Percentiles rank a stretch among this genome's conserved stretches.
Conservation (phyloP, 2,888 invertebrate genomes). For the Portevinia maculata region DNA sequence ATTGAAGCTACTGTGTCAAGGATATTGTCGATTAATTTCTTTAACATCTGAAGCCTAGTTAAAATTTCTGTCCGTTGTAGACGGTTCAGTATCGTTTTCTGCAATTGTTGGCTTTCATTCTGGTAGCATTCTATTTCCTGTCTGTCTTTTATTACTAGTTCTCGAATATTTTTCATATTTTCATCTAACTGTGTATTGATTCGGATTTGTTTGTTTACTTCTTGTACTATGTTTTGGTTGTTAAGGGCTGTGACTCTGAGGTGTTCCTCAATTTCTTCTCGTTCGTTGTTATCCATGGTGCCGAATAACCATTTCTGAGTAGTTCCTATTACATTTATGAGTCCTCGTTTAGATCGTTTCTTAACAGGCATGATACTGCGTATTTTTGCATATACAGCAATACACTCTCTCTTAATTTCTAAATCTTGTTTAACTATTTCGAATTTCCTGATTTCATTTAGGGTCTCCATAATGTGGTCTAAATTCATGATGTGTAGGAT, state of each 20-base stretch:
- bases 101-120: slow-evolving; percentile 19
- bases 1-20: slow-evolving; percentile 23
- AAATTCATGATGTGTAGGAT: slow-evolving; percentile 13
- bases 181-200: slow-evolving; percentile 13
- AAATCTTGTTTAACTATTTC: slow-evolving; percentile 17
- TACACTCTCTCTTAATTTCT: slow-evolving; percentile 23
- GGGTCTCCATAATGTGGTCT: slow-evolving; percentile 9
- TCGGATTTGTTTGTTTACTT: slow-evolving; percentile 6
- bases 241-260: slow-evolving; percentile 19
- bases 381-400: background rate
- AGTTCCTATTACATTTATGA: too few relatives aligned
- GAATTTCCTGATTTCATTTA: slow-evolving; percentile 29
- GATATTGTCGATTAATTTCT: background rate
- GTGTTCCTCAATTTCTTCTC: slow-evolving; percentile 21
- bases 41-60: too few relatives aligned
- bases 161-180: slow-evolving; percentile 18
- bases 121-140: slow-evolving; percentile 12
- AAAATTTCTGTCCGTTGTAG: too few relatives aligned
- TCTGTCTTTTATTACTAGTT: background rate
- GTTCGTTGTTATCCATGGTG: slow-evolving; percentile 3
- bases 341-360: slow-evolving; percentile 28
- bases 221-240: background rate
- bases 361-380: background rate
- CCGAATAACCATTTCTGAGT: too few relatives aligned
- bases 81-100: slow-evolving; percentile 18